Base-by-base conservation (phyloP, 2,888 invertebrate genomes). In the Eupithecia insigniata region DNA sequence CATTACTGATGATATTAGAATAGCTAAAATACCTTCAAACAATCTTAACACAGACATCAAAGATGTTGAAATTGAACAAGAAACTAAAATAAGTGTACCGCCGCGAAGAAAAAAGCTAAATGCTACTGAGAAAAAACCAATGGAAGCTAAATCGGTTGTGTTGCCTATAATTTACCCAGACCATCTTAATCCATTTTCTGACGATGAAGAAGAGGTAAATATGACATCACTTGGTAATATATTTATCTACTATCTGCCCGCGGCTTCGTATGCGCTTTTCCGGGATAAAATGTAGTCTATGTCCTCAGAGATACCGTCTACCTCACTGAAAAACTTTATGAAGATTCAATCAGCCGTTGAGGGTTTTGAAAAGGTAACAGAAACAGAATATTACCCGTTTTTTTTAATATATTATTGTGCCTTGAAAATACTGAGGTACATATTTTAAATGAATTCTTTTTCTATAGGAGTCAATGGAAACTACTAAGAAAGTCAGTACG, bases 121-220 rank as follows among this genome's bases (percentile, higher is more conserved):
- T 65, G 76, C 80, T 2, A 73, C 82, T 67, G 85, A 85, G 71
- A 89, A 87, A 78, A 83, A 82, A 79, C 65, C 51, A 71, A 58
- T 68, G 76, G 34, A 10, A 55, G 78, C 78, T 72, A 83, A 83
- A 76, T 72, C 76, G 70, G 70, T 77, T 61, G 71, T 75, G 7
- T 83, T 78, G 34, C 71, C 76, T 71, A 86, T 86, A 76, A 79
- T 87, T 77, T 98, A 98, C 92, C 98, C 98, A 0, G 96, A 96
- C 77, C 96, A 97, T 84, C 93, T 98, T 77, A 98, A 98, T 94
- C 98, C 98, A 7, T 98, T 98, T 90, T 96, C 96, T 79, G 97
- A 97, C 34, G 95, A 95, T 60, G 92, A 92, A 62, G 92, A 90
- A 80, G 89, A 88, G 84, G 89, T 55, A 55, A 51, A 55, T 55